Evolutionary conservation across 2,888 invertebrate species (phyloP), one percentile per base, ranked within the genome.

Genomic region (Scrobipalpa costella): DNA sequence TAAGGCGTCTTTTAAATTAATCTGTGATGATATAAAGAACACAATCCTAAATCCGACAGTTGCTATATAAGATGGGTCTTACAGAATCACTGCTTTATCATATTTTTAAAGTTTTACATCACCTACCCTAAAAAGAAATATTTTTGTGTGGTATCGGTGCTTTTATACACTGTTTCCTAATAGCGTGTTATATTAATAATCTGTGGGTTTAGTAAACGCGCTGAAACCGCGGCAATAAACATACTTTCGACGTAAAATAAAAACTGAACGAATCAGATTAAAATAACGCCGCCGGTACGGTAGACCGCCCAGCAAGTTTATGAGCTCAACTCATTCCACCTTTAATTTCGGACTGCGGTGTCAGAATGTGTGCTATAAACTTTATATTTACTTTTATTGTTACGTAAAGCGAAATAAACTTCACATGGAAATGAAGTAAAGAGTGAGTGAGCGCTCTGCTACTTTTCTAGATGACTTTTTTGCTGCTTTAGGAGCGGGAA

Each of bases 201-300:
- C 67, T 63, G 66, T 65, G 63, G 27, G 15, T 64, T 60, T 49
- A 66, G 66, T 68, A 69, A 68, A 72, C 69, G 71, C 70, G 64
- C 65, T 57, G 7, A 68, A 72, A 72, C 65, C 66, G 49, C 68
- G 61, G 70, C 65, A 65, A 67, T 75, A 75, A 75, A 75, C 71
- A 71, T 67, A 73, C 70, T 71, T 72, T 73, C 65, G 64, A 65
- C 27, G 70, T 67, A 63, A 67, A 71, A 67, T 38, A 44, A 55
- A 62, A 40, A 27, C 27, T 27, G 27, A 27, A 21, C 70, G 68
- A 68, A 68, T 65, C 65, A 63, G 69, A 69, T 73, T 68, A 69
- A 68, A 68, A 74, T 74, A 76, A 74, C 74, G 71, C 70, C 66
- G 74, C 70, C 66, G 74, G 73, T 73, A 72, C 66, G 74, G 73